Conservation (phyloP, 2,888 invertebrate genomes). For the Gortyna flavago region DNA sequence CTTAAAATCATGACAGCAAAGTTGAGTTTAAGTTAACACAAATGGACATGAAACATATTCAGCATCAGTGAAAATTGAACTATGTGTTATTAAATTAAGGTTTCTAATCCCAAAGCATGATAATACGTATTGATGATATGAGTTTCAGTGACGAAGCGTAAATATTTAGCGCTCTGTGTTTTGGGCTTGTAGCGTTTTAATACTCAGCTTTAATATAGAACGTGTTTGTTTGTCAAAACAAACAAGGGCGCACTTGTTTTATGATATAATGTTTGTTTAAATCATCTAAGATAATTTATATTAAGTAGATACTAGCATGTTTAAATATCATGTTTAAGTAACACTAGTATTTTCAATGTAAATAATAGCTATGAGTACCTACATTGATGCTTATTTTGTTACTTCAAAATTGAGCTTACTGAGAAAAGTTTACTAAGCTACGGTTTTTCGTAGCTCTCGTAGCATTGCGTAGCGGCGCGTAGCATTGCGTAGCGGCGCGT, state of each 20-base stretch:
- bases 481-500: slow-evolving; percentile 1
- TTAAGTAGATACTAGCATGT: not conserved
- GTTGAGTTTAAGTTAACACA: slow-evolving; percentile 9
- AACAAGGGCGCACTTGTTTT: slow-evolving; percentile 20
- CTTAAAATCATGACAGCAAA: slow-evolving; percentile 5
- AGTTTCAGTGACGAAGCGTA: slow-evolving; percentile 31
- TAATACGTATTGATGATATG: slow-evolving; percentile 6
- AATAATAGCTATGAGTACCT: not conserved
- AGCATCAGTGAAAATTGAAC: slow-evolving; percentile 11
- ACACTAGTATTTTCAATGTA: not conserved
- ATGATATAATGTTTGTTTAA: slow-evolving; percentile 4
- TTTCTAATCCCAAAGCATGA: slow-evolving; percentile 17
- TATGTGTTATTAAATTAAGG: slow-evolving; percentile 12
- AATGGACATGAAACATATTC: not conserved
- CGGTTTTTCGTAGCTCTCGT: slow-evolving; percentile 20
- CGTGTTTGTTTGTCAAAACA: slow-evolving; percentile 15
- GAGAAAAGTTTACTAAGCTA: not conserved
- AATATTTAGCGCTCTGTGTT: slow-evolving; percentile 37
- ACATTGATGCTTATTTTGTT: not conserved
- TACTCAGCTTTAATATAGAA: slow-evolving; percentile 29
- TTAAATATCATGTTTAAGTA: not conserved
- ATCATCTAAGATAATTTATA: slow-evolving; percentile 12
- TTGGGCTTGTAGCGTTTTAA: slow-evolving; percentile 26
- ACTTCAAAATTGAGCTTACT: not conserved
- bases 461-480: slow-evolving; percentile 5